These are phyloP conservation scores for Aphis craccivora DNA, from an alignment of 1,140 invertebrate genomes.

Conservation along the genomic window DNA sequence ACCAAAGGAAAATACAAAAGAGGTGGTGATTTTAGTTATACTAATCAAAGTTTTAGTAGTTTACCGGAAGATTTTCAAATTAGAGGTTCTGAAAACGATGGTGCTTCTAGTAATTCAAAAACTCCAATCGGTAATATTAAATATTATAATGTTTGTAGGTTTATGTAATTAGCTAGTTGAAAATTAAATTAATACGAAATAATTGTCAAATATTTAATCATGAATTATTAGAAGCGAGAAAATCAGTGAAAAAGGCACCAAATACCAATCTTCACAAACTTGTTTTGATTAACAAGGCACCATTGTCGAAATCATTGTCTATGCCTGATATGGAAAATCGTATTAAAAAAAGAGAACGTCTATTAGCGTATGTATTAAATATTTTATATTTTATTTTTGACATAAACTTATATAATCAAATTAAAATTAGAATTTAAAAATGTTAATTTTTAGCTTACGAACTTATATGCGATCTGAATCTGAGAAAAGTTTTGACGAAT, in stretches of 20 bases:
- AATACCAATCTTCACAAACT: conserved; percentile 66
- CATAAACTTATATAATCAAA: not conserved
- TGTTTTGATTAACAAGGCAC: conserved; percentile 66
- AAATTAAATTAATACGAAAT: not conserved
- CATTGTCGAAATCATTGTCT: conserved; percentile 79
- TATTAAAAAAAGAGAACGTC: conserved; percentile 73
- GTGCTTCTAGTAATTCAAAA: conserved; percentile 58
- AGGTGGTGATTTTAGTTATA: conserved; percentile 64
- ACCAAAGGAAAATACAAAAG: conserved; percentile 64
- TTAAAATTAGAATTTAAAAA: not conserved
- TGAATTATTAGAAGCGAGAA: conserved; percentile 25
- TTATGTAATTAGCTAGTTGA: not conserved
- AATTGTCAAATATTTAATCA: not conserved
- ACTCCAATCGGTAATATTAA: conserved; percentile 57
- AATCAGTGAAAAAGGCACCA: conserved; percentile 59
- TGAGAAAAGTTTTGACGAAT: conserved; percentile 77
- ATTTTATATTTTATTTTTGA: not conserved
- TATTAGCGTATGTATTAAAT: conserved; percentile 71
- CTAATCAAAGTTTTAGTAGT: conserved; percentile 69
- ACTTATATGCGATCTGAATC: conserved; percentile 80
- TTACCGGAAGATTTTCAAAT: conserved; percentile 61
- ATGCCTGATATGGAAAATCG: conserved; percentile 83
- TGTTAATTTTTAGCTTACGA: conserved; percentile 69
- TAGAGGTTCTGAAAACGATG: conserved; percentile 61
- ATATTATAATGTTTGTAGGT: not conserved